Base-by-base conservation (phyloP, 2,113 vertebrate genomes). In the Crotalus tigris region DNA sequence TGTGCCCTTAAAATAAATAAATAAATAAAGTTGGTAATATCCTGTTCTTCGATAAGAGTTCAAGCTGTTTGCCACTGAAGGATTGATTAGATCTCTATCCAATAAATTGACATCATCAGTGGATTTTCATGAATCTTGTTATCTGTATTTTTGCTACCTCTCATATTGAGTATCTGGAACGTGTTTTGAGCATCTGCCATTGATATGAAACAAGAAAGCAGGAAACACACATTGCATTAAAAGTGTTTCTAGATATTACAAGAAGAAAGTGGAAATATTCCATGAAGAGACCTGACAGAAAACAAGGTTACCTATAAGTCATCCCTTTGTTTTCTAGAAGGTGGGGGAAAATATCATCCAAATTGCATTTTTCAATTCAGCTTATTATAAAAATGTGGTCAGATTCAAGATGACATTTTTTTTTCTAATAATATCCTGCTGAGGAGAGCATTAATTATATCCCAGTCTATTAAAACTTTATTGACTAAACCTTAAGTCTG, bases 381-480 rank as follows among this genome's bases (percentile, higher is more conserved):
- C 46, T 93, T n/a, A 64, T 93, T 87, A 93, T 21, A 90, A 87
- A 93, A 64, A 93, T 93, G 46, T 87, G 89, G 86, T 90, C 7
- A 58, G 75, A 64, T 53, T 93, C 89, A 85, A 86, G 44, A 3
- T 44, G 88, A 90, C 46, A 54, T 64, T 53, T 61, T 46, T 33
- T 9, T 11, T 17, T 39, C 29, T 15, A 51, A 88, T 88, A 92
- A 81, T n/a, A 90, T 64, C 46, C 57, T 90, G 89, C 21, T 54
- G n/a, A 93, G 21, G 61, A 57, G 87, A 81, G n/a, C 29, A 93
- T 90, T 90, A 93, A 93, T 93, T 93, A 90, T 57, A 54, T 51
- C 61, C 92, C 57, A 87, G 58, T 85, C 89, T 87, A 29, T 90
- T 93, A 55, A 93, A 93, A n/a, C 89, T 93, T 87, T 93, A 93